Base-by-base conservation (phyloP, 2,113 vertebrate genomes). In the Junco hyemalis region DNA sequence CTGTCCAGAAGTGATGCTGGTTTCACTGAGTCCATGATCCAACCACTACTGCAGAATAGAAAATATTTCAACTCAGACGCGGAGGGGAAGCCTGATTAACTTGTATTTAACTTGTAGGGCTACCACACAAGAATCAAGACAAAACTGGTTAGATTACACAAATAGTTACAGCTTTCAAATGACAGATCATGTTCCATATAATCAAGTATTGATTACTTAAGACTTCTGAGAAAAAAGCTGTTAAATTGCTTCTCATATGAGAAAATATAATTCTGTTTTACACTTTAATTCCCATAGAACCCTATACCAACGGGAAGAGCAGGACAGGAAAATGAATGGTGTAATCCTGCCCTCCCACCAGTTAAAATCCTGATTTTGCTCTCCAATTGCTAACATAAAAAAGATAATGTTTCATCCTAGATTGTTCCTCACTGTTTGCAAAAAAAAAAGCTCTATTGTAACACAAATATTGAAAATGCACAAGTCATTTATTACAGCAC, bases 201-300 rank as follows among this genome's bases (percentile, higher is more conserved):
- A 94, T 77, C 87, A 92, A 88, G 11, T 81, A 93, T 82, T 85
- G 47, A 73, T 95, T 93, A 89, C 60, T 89, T 80, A 82, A 78
- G 36, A 24, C 10, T 95, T 71, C 36, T 44, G 28, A 83, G 59
- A 44, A 48, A 79, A 72, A 78, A 78, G 16, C 20, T 72, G 31
- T 53, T 81, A 56, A 42, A 17, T 29, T 86, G 9, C 8, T 83
- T 79, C 92, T 80, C 22, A 28, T 74, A 19, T 38, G 38, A 89
- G 63, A 93, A 91, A 76, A 90, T 65, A 51, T 14, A 88, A 85
- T 23, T 71, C 12, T 70, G 26, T 85, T 94, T 95, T 76, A 81
- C 87, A 81, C 64, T 97, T 89, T 68, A 69, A 60, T 96, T 97
- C 70, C 31, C 21, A 8, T 4, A 18, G 42, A 31, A 61, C 35